phyloP scores from a whole-genome alignment of 2,888 invertebrate species.

The Sericinus montela region DNA sequence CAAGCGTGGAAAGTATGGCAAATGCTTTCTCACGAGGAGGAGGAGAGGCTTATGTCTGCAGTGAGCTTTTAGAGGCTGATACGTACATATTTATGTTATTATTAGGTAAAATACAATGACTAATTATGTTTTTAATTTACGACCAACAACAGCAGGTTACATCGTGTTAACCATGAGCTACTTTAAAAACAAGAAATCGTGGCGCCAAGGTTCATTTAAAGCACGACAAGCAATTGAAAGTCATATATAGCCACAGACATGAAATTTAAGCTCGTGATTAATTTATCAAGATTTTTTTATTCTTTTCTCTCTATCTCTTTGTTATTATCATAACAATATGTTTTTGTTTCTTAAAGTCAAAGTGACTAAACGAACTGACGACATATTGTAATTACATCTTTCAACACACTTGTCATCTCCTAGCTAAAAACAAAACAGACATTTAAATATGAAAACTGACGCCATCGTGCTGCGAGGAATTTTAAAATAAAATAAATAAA shows the following conservation, averaged over 20 bases:
- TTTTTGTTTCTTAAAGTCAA: neutral
- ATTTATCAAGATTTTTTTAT: too few relatives aligned
- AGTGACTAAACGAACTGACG: slow-evolving; percentile 1
- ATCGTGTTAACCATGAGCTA: slow-evolving; percentile 12
- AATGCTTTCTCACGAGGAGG: too few relatives aligned
- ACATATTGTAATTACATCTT: slow-evolving; percentile 15
- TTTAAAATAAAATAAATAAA: too few relatives aligned
- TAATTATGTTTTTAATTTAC: neutral
- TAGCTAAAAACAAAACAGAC: slow-evolving; percentile 2
- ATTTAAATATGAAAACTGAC: neutral
- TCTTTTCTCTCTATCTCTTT: too few relatives aligned
- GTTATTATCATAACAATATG: neutral
- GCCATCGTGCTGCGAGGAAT: neutral
- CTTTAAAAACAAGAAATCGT: slow-evolving; percentile 7
- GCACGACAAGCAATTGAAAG: neutral
- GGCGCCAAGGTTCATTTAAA: neutral
- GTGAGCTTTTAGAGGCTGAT: too few relatives aligned
- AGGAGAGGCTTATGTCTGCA: too few relatives aligned
- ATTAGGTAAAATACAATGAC: too few relatives aligned
- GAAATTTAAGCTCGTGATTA: too few relatives aligned
- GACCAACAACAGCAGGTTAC: neutral
- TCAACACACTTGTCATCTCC: slow-evolving; percentile 7
- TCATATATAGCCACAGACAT: neutral
- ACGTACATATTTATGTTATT: too few relatives aligned
- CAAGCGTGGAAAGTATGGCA: too few relatives aligned